Conservation (phyloP, 1,140 invertebrate genomes). For the Drosophila takahashii region DNA sequence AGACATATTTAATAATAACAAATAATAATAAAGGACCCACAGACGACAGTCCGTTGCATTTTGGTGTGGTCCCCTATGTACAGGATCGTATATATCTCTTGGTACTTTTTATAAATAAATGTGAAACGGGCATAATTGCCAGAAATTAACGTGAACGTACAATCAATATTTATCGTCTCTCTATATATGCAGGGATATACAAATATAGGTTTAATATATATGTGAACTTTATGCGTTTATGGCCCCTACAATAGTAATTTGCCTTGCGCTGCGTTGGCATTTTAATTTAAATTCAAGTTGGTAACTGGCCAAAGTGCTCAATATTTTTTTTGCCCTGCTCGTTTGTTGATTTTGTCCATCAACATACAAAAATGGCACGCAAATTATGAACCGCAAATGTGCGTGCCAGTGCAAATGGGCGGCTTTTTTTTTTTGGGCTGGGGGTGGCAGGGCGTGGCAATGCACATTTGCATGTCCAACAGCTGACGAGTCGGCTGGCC, state of each 20-base stretch:
- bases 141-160: constrained; percentile 74
- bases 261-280: constrained; percentile 62
- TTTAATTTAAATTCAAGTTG: constrained; percentile 81
- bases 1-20: constrained; percentile 77
- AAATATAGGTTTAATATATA: constrained; percentile 25
- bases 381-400: constrained; percentile 82
- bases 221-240: constrained; percentile 36
- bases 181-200: constrained; percentile 41
- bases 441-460: constrained; percentile 6
- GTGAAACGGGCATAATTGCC: constrained; percentile 71
- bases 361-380: constrained; percentile 79
- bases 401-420: constrained; percentile 47
- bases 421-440: neutral
- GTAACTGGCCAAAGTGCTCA: constrained; percentile 52
- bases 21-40: constrained; percentile 66
- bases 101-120: constrained; percentile 34
- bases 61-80: constrained; percentile 20
- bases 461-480: constrained; percentile 48
- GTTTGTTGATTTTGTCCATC: constrained; percentile 80
- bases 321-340: constrained; percentile 34
- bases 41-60: constrained; percentile 38
- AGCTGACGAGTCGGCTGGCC: constrained; percentile 29
- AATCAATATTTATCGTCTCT: constrained; percentile 78
- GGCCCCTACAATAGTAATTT: constrained; percentile 39
- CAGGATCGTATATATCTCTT: constrained; percentile 18